Evolutionary conservation across 2,888 invertebrate genomes (phyloP).

Genomic region (Craniophora ligustri): DNA sequence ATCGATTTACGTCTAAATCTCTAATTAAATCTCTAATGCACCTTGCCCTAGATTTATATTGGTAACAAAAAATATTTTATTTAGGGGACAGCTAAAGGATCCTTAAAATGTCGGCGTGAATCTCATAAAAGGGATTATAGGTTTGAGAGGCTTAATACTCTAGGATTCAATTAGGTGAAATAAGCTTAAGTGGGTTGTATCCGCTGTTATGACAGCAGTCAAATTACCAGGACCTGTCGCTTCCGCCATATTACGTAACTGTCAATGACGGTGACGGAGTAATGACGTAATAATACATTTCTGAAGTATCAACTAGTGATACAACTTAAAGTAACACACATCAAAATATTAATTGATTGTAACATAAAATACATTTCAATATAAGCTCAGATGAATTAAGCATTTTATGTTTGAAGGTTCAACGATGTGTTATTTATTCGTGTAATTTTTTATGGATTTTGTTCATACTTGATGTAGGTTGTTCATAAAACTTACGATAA

Average conservation of each 20-base stretch:
- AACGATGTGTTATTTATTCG: too few relatives aligned
- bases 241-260: slow-evolving; percentile 72
- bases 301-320: slow-evolving; percentile 7
- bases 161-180: slow-evolving; percentile 88
- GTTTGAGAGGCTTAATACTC: slow-evolving; percentile 81
- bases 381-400: too few relatives aligned
- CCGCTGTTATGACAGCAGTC: slow-evolving; percentile 87
- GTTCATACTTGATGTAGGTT: too few relatives aligned
- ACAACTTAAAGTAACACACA: too few relatives aligned
- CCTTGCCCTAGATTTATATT: slow-evolving; percentile 67
- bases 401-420: too few relatives aligned
- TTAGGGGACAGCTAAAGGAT: slow-evolving; percentile 73
- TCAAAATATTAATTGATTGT: too few relatives aligned
- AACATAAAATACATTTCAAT: too few relatives aligned
- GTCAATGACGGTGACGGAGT: slow-evolving; percentile 68
- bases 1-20: slow-evolving; percentile 46
- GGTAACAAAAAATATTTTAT: slow-evolving; percentile 73
- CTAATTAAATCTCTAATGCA: slow-evolving; percentile 53
- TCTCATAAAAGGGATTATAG: slow-evolving; percentile 85
- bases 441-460: too few relatives aligned
- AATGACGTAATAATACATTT: slow-evolving; percentile 53
- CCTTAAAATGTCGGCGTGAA: slow-evolving; percentile 83
- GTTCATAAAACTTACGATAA: too few relatives aligned
- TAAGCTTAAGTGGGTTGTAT: slow-evolving; percentile 87
- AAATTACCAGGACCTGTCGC: slow-evolving; percentile 78